These are phyloP conservation scores for Tetragnatha versicolor DNA, from an alignment of 1,140 invertebrate genomes.

Conservation along the genomic window DNA sequence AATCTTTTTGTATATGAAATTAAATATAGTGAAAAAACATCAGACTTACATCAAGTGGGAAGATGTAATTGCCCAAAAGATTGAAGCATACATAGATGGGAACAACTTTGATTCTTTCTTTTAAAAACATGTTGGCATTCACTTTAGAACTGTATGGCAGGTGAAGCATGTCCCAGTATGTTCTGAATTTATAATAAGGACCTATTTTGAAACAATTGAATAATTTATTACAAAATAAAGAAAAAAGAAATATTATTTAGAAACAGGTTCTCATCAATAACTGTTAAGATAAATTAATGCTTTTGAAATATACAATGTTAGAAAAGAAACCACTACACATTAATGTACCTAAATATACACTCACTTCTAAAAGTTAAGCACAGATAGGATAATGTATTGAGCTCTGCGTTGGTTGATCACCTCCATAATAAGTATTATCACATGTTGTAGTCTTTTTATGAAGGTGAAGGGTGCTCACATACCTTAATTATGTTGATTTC, in stretches of 20 bases:
- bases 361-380: neutral
- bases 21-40: neutral
- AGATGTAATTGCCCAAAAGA: conserved; percentile 73
- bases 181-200: conserved; percentile 86
- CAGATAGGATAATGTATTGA: too few relatives aligned
- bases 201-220: conserved; percentile 67
- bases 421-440: too few relatives aligned
- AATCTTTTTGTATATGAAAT: too few relatives aligned
- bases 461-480: too few relatives aligned
- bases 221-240: conserved; percentile 57
- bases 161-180: conserved; percentile 81
- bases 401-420: too few relatives aligned
- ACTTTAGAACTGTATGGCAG: conserved; percentile 73
- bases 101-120: conserved; percentile 74
- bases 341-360: neutral
- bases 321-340: neutral
- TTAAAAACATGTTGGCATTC: conserved; percentile 68
- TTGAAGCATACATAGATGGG: conserved; percentile 75
- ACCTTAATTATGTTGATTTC: too few relatives aligned
- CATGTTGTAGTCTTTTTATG: too few relatives aligned
- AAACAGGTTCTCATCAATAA: neutral
- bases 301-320: neutral
- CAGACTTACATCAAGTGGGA: conserved; percentile 74
- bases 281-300: neutral
- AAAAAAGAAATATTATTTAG: neutral